These are phyloP conservation scores for Dolichomitus sp. DNA, from an alignment of 2,888 invertebrate genomes.

Conservation along the genomic window DNA sequence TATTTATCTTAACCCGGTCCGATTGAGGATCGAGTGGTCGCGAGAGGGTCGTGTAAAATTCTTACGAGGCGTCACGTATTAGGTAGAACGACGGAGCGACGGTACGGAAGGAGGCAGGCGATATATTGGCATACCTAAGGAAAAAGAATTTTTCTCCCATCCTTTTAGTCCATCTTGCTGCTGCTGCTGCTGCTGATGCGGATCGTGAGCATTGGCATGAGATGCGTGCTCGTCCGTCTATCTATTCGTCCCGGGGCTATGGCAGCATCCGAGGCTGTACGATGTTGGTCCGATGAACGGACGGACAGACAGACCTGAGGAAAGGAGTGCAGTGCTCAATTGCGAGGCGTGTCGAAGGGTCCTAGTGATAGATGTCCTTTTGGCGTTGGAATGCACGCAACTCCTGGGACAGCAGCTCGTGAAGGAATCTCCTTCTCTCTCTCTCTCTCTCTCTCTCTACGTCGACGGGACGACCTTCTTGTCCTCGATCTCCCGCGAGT, in stretches of 20 bases:
- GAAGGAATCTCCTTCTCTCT: constrained; percentile 68
- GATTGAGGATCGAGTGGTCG: constrained; percentile 70
- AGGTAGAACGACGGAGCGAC: constrained; percentile 62
- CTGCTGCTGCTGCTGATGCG: constrained; percentile 25
- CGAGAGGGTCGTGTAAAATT: constrained; percentile 74
- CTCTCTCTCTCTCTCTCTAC: constrained; percentile 25
- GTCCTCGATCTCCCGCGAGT: constrained; percentile 42
- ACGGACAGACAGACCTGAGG: constrained; percentile 37
- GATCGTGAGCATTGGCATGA: constrained; percentile 48
- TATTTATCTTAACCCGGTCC: constrained; percentile 80
- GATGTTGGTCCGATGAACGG: constrained; percentile 23
- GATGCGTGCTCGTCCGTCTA: constrained; percentile 71
- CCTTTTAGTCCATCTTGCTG: constrained; percentile 64
- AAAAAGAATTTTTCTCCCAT: constrained; percentile 84
- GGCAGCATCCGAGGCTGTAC: constrained; percentile 44
- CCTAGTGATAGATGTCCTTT: constrained; percentile 84
- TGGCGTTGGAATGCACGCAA: constrained; percentile 80
- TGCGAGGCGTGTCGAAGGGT: constrained; percentile 76
- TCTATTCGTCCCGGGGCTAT: constrained; percentile 70
- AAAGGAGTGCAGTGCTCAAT: constrained; percentile 79
- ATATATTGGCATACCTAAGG: constrained; percentile 86
- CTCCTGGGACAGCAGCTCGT: constrained; percentile 68
- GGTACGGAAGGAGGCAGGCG: constrained; percentile 74
- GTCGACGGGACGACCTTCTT: constrained; percentile 60
- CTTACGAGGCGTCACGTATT: constrained; percentile 84